phyloP scores from a whole-genome alignment of 2,113 vertebrate genomes.

The Lepus timidus region DNA sequence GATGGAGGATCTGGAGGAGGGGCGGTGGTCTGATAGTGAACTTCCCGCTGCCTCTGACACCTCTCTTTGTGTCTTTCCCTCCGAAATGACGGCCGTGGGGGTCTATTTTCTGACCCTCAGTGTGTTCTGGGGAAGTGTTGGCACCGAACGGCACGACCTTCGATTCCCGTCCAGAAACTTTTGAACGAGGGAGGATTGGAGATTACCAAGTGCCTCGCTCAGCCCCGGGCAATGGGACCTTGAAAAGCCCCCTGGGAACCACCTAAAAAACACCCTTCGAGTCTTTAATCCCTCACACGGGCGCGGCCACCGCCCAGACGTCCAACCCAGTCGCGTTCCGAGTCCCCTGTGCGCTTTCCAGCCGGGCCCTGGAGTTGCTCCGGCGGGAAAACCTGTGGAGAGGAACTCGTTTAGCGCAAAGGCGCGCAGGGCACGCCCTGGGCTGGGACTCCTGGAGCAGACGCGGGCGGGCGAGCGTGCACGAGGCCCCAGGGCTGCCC shows the following conservation, averaged over 20 bases:
- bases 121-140: not conserved
- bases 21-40: not conserved
- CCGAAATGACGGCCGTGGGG: not conserved
- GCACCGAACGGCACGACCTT: not conserved
- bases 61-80: not conserved
- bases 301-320: not conserved
- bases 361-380: not conserved
- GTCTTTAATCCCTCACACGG: accelerated
- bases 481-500: accelerated
- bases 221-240: not conserved
- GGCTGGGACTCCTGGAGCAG: not conserved
- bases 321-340: accelerated
- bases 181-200: not conserved
- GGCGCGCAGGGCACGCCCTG: not conserved
- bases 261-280: too few species aligned
- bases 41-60: not conserved
- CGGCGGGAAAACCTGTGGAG: accelerated
- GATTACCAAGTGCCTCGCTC: accelerated
- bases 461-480: accelerated
- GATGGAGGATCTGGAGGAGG: too few species aligned
- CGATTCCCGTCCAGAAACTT: slow-evolving; percentile 4
- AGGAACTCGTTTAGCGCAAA: not conserved
- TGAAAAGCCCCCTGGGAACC: not conserved
- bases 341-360: not conserved
- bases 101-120: not conserved